Percentiles rank a stretch among this genome's conserved stretches.
These are phyloP conservation scores for Rhinichthys klamathensis DNA, from an alignment of 2,113 vertebrate species.

Conservation along the genomic window DNA sequence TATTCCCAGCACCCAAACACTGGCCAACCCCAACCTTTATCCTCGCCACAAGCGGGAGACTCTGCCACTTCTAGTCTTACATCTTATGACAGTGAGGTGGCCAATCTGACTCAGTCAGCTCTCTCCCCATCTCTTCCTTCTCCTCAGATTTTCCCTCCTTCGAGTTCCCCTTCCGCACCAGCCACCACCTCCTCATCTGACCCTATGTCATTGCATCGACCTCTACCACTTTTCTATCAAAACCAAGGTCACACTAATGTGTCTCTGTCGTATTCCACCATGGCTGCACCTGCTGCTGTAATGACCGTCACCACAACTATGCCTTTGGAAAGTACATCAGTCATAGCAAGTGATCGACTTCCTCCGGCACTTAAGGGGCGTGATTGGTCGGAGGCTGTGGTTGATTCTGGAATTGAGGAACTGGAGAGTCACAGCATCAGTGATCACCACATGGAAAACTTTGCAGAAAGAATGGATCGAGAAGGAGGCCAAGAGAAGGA, in stretches of 20 bases:
- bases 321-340: slow-evolving; percentile 58
- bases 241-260: slow-evolving; percentile 71
- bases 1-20: slow-evolving; percentile 35
- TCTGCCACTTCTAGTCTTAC: slow-evolving; percentile 90
- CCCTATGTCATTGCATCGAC: slow-evolving; percentile 68
- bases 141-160: slow-evolving; percentile 68
- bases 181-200: slow-evolving; percentile 45
- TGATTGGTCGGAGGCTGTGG: slow-evolving; percentile 81
- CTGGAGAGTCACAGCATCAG: slow-evolving; percentile 90
- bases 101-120: slow-evolving; percentile 86
- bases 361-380: slow-evolving; percentile 55
- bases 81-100: slow-evolving; percentile 92
- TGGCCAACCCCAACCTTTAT: slow-evolving; percentile 53
- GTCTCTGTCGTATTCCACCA: slow-evolving; percentile 50
- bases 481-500: slow-evolving; percentile 41
- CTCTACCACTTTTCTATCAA: slow-evolving; percentile 75
- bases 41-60: slow-evolving; percentile 79
- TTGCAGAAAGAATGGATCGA: slow-evolving; percentile 64
- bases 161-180: slow-evolving; percentile 60
- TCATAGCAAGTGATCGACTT: slow-evolving; percentile 30
- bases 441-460: slow-evolving; percentile 87
- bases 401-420: slow-evolving; percentile 89
- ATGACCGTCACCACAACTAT: slow-evolving; percentile 69
- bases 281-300: slow-evolving; percentile 62
- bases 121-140: slow-evolving; percentile 74